A percentile compares a stretch with the other conserved stretches of the same genome.
Conservation (phyloP, 2,888 invertebrate species). For the Bursaphelenchus okinawaensis region DNA sequence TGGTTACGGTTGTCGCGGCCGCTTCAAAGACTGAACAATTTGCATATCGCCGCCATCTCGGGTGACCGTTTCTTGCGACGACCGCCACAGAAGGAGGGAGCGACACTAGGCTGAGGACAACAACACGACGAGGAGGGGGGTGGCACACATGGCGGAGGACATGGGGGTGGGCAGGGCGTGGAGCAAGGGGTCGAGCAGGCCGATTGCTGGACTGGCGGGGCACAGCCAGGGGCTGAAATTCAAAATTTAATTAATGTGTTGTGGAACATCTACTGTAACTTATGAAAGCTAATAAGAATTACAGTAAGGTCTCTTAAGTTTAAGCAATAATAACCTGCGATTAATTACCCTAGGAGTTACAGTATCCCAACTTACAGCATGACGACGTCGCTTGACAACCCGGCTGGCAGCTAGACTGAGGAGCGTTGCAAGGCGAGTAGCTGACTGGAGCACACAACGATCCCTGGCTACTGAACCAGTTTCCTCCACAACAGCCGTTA, state of each 20-base stretch:
- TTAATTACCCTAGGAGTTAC: not conserved
- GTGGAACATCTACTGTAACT: too few relatives aligned
- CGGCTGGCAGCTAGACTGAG: not conserved
- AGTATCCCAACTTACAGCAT: not conserved
- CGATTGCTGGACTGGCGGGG: not conserved
- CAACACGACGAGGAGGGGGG: constrained; percentile 7
- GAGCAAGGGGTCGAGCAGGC: constrained; percentile 1
- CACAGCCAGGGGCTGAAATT: not conserved
- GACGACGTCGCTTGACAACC: not conserved
- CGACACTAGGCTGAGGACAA: constrained; percentile 1
- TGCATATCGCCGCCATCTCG: not conserved
- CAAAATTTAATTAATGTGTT: not conserved
- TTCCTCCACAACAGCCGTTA: constrained; percentile 26
- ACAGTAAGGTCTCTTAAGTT: too few relatives aligned
- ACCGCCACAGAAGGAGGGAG: not conserved
- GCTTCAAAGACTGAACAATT: not conserved
- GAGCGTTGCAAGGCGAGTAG: not conserved
- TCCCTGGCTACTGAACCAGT: constrained; percentile 25
- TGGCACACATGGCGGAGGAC: constrained; percentile 13
- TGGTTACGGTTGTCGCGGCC: not conserved
- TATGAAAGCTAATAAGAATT: too few relatives aligned
- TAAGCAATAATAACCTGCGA: too few relatives aligned
- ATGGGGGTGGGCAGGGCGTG: constrained; percentile 7
- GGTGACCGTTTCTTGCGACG: not conserved
- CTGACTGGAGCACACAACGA: constrained; percentile 28